Evolutionary conservation across 1,140 invertebrate genomes (phyloP), one percentile per base, ranked within the genome.

Genomic region (Galleria mellonella): DNA sequence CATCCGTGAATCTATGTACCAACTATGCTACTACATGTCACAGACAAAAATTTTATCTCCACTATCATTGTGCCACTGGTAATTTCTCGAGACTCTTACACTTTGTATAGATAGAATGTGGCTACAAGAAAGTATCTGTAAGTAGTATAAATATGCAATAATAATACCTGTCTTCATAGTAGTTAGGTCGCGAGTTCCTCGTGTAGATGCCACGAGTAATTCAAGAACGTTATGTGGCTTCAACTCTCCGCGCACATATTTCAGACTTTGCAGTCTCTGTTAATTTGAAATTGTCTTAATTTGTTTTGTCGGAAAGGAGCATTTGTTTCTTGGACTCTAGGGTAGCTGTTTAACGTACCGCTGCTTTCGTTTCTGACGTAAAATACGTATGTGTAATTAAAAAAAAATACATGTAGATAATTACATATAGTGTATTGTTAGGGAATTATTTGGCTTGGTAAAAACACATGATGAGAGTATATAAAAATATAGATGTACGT

Each of bases 241-340:
- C 59, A 61, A 66, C 60, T 62, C 54, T 59, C 49, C 17, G 51
- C 53, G 59, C 50, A 62, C 58, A 72, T 72, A 78, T 68, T 74
- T 76, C 58, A 69, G 63, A 63, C 58, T 67, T 76, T 62, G 55
- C 53, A 63, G 63, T 71, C 54, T 65, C 55, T 63, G 66, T 73
- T 75, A 79, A 76, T 79, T 69, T 66, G 55, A 62, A 76, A 76
- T 75, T 78, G 70, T 73, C 68, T 75, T 75, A 78, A 78, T 72
- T 75, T 73, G 71, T 71, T 78, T 69, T 56, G 56, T 60, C 51
- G 55, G 56, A 49, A 47, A 58, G 32, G 51, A 51, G 51, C 66
- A 71, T 67, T 72, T 72, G 51, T 67, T 70, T 62, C 56, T 61
- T 64, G 47, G 60, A 53, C 55, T 56, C 58, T 47, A 46, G 61